These are phyloP conservation scores for Agapornis roseicollis DNA, from an alignment of 2,113 vertebrate species.

Conservation along the genomic window DNA sequence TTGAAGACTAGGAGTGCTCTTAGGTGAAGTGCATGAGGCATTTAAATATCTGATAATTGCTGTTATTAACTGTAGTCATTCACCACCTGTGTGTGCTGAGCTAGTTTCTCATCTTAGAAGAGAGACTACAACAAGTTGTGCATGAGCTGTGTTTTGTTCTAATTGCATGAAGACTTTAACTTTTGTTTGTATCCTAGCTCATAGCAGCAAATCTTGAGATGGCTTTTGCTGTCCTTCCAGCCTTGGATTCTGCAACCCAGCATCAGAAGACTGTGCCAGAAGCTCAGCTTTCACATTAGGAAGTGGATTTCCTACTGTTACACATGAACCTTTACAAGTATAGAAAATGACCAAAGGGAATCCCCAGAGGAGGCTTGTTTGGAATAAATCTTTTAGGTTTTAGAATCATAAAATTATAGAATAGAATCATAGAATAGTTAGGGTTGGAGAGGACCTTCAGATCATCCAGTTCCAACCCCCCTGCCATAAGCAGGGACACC, in stretches of 20 bases:
- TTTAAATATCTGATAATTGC: neutral
- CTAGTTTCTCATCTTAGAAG: neutral
- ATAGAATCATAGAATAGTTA: too few relatives aligned
- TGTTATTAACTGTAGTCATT: neutral
- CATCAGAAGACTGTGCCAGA: neutral
- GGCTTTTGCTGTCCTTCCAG: neutral
- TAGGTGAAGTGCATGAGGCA: neutral
- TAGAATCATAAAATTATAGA: too few relatives aligned
- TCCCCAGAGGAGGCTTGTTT: neutral
- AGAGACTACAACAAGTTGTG: neutral
- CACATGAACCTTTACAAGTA: neutral
- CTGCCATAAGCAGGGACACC: too few relatives aligned
- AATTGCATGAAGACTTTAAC: neutral
- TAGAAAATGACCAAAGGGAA: neutral
- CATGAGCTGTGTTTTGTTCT: neutral
- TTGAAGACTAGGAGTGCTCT: neutral
- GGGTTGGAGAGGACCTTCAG: too few relatives aligned
- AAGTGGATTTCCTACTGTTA: neutral
- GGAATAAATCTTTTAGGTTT: neutral
- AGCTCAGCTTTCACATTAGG: neutral
- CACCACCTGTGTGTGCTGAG: neutral
- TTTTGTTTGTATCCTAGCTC: neutral
- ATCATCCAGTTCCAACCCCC: too few relatives aligned
- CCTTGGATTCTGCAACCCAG: neutral
- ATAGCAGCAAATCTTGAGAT: neutral